Evolutionary conservation across 2,888 invertebrate species (phyloP), one percentile per base, ranked within the genome.

Genomic region (Xanthostigma xanthostigma): DNA sequence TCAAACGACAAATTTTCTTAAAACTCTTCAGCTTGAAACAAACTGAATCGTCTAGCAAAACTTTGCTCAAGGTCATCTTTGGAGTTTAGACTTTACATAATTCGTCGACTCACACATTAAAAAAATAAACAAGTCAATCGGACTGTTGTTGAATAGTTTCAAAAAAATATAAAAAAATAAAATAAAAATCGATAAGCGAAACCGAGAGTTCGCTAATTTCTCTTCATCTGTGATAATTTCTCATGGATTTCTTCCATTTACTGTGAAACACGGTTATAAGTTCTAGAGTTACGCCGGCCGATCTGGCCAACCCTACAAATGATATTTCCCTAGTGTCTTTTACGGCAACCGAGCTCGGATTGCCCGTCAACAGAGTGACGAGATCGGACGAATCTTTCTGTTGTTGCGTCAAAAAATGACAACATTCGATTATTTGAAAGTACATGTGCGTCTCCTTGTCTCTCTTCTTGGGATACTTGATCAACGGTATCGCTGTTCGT

Each of bases 371-470:
- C 40, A 92, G 72, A 2, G 91, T 84, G 5, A 92, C 83, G 54
- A 92, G 74, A 60, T 74, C 75, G 6, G 70, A 59, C 11, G 66
- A 71, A 9, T 69, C 70, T 63, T 66, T 78, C 57, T 73, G 70
- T 56, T 76, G 72, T 65, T 75, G 71, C 27, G 73, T 75, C 51
- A 89, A 75, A 63, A 84, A 88, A 61, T 87, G 77, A 60, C 87
- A 88, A 65, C 88, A 90, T 62, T 89, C 88, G 51, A 89, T 73
- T 49, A 90, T 82, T 66, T 89, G 86, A 59, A 86, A 79, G 62
- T 81, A 83, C 57, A 81, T 74, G 73, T 81, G 81, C 37, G 78
- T 74, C 54, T 82, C 74, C 65, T 72, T 82, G 67, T 84, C 84
- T 61, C 82, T 80, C 59, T 84, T 81, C 61, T 80, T 81, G n/a